Percentiles rank a stretch among this genome's conserved stretches.
phyloP scores from a whole-genome alignment of 2,888 invertebrate species.

The Panopea generosa region DNA sequence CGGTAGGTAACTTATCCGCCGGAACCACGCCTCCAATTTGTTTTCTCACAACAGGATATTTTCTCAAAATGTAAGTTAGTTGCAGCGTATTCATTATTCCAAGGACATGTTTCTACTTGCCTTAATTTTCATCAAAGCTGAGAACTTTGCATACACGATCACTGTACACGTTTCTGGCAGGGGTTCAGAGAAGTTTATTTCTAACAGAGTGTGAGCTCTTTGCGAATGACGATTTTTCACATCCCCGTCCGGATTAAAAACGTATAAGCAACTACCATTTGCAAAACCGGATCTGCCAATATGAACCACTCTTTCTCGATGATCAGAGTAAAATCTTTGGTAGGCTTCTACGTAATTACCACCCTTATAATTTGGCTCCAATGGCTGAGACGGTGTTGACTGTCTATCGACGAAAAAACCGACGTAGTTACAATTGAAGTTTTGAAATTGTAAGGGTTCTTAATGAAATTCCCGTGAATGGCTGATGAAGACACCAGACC shows the following conservation, averaged over 20 bases:
- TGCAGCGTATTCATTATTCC: conserved; percentile 8
- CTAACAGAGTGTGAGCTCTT: conserved; percentile 25
- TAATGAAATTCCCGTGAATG: conserved; percentile 24
- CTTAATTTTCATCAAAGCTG: conserved; percentile 7
- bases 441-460: conserved; percentile 43
- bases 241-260: conserved; percentile 15
- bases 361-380: conserved; percentile 28
- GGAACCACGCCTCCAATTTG: neutral
- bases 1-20: neutral
- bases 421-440: conserved; percentile 35
- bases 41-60: neutral
- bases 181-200: conserved; percentile 19
- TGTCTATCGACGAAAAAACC: conserved; percentile 39
- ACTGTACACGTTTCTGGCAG: conserved; percentile 16
- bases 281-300: neutral
- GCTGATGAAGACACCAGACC: conserved; percentile 32
- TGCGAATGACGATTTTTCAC: neutral
- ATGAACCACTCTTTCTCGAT: neutral
- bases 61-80: neutral
- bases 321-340: neutral
- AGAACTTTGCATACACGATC: conserved; percentile 16
- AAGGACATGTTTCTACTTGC: neutral
- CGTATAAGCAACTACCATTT: conserved; percentile 15
- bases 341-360: neutral
- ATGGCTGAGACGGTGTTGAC: conserved; percentile 25